A percentile compares a stretch with the other conserved stretches of the same genome.
phyloP scores from a whole-genome alignment of 2,113 vertebrate species.

The Lipotes vexillifer region DNA sequence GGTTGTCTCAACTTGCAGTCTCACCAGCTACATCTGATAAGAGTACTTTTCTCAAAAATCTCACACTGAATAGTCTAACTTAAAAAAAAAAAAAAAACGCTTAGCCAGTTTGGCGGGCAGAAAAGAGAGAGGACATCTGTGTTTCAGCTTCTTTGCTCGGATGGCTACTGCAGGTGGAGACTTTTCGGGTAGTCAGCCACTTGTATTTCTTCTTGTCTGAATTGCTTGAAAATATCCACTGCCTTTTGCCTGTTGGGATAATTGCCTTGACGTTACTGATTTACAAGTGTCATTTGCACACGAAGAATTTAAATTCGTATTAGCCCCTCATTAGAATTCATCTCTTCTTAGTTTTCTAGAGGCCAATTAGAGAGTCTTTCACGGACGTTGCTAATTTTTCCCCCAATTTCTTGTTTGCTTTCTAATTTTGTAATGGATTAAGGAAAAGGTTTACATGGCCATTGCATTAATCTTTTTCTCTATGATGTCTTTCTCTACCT shows the following conservation, averaged over 20 bases:
- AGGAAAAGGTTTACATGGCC: too few relatives aligned
- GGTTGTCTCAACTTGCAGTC: rapidly evolving
- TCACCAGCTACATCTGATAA: not conserved
- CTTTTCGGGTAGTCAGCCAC: not conserved
- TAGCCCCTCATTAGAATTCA: not conserved
- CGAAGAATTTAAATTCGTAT: not conserved
- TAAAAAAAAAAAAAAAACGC: not conserved
- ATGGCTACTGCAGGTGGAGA: too few relatives aligned
- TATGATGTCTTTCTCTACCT: not conserved
- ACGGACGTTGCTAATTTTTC: not conserved
- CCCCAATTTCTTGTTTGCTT: not conserved
- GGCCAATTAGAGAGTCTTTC: not conserved
- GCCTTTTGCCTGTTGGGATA: not conserved
- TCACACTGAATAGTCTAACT: not conserved
- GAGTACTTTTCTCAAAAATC: not conserved
- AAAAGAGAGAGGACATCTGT: not conserved
- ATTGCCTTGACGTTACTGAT: not conserved
- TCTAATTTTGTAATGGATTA: not conserved
- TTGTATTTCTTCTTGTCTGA: not conserved
- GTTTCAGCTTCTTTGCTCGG: not conserved
- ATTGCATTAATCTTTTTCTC: not conserved
- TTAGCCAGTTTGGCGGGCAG: not conserved
- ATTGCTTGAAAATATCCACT: not conserved
- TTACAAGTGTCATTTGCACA: not conserved
- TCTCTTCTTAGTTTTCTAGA: not conserved